Base-by-base conservation (phyloP, 2,888 invertebrate genomes). In the Ganaspis brasiliensis region DNA sequence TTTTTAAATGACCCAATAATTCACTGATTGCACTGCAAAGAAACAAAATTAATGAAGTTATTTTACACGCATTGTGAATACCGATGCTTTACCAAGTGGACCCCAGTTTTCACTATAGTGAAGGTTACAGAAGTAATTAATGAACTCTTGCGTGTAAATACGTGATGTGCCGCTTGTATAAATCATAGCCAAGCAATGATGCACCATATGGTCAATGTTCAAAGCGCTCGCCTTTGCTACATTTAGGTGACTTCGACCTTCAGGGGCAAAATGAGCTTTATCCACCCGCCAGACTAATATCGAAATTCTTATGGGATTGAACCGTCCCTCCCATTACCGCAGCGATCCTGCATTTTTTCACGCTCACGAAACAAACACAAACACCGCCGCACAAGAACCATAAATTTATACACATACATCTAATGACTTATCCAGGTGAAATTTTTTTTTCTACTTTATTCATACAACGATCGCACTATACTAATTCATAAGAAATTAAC, bases 201-300 rank as follows among this genome's bases (percentile, higher is more conserved):
- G 72, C 79, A 82, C 86, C 89, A 88, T 89, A 89, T 89, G 89
- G 88, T 79, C 77, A 81, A 81, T 77, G 86, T 81, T 86, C 82
- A 82, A 87, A 83, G 82, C 79, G 63, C 74, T 79, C 79, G 73
- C 75, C 67, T 74, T 45, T 76, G 71, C 37, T 73, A 73, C 75
- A 82, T 76, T 45, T 76, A 81, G 75, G 70, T 79, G 79, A 83
- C 82, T 82, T 79, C 82, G 84, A 79, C 77, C 77, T 79, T 73
- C 59, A 63, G 40, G 72, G 59, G 56, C 24, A 35, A 35, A 71
- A 59, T 77, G n/a, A 63, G 21, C 1, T 14, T 40, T 16, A 76
- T 26, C 40, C 59, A 40, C 40, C 35, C 26, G 49, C 24, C 26
- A 21, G 55, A 49, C 55, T 56, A 72, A 76, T 72, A 76, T 72